Conservation (phyloP, 2,113 vertebrate species). For the Notothenia coriiceps region DNA sequence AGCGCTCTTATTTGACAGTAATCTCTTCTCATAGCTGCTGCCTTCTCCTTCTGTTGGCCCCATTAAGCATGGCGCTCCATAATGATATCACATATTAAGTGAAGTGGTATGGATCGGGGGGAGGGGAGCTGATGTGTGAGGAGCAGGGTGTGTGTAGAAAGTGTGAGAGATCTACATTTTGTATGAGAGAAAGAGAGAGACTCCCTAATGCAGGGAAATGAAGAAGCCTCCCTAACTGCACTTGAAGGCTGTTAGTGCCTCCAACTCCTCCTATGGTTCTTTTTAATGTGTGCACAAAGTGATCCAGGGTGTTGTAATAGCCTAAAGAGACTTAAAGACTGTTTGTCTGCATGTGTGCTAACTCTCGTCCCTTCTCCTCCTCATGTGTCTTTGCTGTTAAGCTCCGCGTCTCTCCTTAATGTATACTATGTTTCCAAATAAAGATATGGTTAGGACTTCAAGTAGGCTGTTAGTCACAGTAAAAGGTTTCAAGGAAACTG, state of each 20-base stretch:
- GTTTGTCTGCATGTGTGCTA: constrained; percentile 32
- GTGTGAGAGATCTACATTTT: constrained; percentile 51
- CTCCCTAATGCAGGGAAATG: constrained; percentile 78
- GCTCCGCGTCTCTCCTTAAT: constrained; percentile 21
- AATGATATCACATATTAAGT: constrained; percentile 80
- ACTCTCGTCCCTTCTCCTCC: constrained; percentile 13
- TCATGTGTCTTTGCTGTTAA: constrained; percentile 29
- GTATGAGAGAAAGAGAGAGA: constrained; percentile 28
- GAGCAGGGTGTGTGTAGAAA: constrained; percentile 30
- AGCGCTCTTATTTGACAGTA: constrained; percentile 44
- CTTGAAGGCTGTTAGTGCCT: constrained; percentile 78
- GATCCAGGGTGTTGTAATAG: constrained; percentile 55
- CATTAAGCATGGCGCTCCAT: constrained; percentile 69
- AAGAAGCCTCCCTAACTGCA: constrained; percentile 81
- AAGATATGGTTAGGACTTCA: constrained; percentile 32
- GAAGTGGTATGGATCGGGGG: constrained; percentile 52
- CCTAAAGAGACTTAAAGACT: constrained; percentile 34
- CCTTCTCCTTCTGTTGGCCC: constrained; percentile 58
- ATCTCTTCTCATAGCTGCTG: constrained; percentile 61
- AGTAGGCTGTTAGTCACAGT: constrained; percentile 38
- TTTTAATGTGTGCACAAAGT: constrained; percentile 62
- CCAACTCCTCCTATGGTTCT: constrained; percentile 58
- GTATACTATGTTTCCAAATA: constrained; percentile 48
- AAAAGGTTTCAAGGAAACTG: constrained; percentile 54
- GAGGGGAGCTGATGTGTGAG: constrained; percentile 26